These are phyloP conservation scores for Malacoraja senta DNA, from an alignment of 2,797 vertebrate species.

Conservation along the genomic window DNA sequence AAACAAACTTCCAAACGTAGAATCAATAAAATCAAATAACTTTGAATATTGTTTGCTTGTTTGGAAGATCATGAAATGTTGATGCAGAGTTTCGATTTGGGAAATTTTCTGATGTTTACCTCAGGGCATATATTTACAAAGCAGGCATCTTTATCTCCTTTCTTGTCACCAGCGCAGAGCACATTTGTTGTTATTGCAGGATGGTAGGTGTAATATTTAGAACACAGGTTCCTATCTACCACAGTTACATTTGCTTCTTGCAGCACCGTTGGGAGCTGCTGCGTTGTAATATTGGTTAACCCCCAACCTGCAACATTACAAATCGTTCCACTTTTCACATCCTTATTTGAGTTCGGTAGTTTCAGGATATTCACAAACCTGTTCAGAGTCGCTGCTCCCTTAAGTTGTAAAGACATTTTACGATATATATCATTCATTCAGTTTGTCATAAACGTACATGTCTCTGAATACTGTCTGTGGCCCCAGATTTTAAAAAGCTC, in stretches of 20 bases:
- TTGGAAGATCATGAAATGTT: too few species aligned
- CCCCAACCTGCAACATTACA: constrained; percentile 36
- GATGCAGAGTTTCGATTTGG: too few species aligned
- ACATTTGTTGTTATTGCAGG: background rate
- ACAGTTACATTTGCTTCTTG: constrained; percentile 31
- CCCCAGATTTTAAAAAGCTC: background rate
- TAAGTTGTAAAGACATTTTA: constrained; percentile 15
- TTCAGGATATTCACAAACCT: background rate
- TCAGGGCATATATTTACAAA: background rate
- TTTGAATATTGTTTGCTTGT: too few species aligned
- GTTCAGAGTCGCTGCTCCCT: constrained; percentile 5
- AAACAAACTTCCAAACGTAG: background rate
- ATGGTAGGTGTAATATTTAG: background rate
- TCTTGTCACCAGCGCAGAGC: constrained; percentile 38
- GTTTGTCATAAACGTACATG: background rate
- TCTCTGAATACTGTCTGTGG: background rate
- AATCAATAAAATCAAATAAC: too few species aligned
- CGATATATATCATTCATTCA: background rate
- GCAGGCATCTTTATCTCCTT: constrained; percentile 32
- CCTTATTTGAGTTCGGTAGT: background rate
- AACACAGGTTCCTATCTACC: constrained; percentile 19
- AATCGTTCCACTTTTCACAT: constrained; percentile 11
- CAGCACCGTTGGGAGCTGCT: background rate
- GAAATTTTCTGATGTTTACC: background rate
- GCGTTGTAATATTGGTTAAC: accelerated